phyloP scores from a whole-genome alignment of 1,140 invertebrate genomes.

The Zaprionus vittiger region DNA sequence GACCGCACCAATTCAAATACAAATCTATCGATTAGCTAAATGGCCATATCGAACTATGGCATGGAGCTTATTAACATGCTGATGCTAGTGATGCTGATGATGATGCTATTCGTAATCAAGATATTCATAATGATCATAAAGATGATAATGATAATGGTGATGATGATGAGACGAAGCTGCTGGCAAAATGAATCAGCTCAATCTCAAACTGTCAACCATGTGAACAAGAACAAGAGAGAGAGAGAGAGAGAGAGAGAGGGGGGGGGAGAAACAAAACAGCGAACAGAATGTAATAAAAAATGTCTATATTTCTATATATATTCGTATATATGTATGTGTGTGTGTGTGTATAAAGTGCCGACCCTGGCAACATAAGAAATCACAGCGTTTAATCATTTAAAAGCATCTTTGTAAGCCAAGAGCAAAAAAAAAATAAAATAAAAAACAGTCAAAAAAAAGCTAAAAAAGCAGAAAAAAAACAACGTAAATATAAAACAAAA shows the following conservation, averaged over 20 bases:
- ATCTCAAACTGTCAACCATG: conserved; percentile 49
- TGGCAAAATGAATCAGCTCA: conserved; percentile 31
- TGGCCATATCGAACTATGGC: conserved; percentile 22
- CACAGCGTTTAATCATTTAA: conserved; percentile 78
- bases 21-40: conserved; percentile 47
- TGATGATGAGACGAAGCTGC: conserved; percentile 11
- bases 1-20: conserved; percentile 15
- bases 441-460: conserved; percentile 15
- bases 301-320: conserved; percentile 4
- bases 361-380: conserved; percentile 63
- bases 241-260: neutral
- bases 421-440: conserved; percentile 12
- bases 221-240: conserved; percentile 32
- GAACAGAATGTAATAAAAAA: conserved; percentile 36
- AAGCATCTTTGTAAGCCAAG: conserved; percentile 69
- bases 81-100: neutral
- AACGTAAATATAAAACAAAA: conserved; percentile 50
- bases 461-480: conserved; percentile 37
- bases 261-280: neutral
- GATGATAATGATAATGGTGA: conserved; percentile 12
- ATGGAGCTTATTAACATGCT: conserved; percentile 34
- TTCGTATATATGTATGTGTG: neutral
- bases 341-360: conserved; percentile 32
- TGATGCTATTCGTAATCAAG: neutral
- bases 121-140: neutral